Conservation (phyloP, 2,888 invertebrate genomes). For the Callimorpha dominula region DNA sequence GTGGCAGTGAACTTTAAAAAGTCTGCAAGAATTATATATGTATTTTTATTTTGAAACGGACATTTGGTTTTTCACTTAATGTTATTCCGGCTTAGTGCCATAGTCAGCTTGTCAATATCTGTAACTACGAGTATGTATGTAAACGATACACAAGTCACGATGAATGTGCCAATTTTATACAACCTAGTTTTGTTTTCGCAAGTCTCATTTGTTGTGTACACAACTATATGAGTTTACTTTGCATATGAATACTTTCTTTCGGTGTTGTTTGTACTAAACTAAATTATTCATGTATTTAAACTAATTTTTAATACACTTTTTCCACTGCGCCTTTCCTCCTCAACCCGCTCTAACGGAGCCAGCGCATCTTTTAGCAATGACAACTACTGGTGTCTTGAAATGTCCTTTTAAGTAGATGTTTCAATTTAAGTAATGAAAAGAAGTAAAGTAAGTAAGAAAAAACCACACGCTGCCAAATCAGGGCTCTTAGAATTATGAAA, state of each 20-base stretch:
- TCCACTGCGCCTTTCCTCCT: too few relatives aligned
- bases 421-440: too few relatives aligned
- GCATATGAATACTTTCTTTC: background rate
- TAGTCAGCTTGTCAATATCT: conserved; percentile 16
- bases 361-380: too few relatives aligned
- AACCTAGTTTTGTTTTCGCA: background rate
- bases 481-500: too few relatives aligned
- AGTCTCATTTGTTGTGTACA: background rate
- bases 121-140: conserved; percentile 6
- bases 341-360: too few relatives aligned
- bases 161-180: conserved; percentile 27
- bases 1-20: conserved; percentile 43
- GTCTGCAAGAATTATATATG: conserved; percentile 9
- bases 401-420: too few relatives aligned
- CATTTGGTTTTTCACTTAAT: conserved; percentile 18
- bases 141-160: conserved; percentile 13
- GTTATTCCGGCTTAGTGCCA: conserved; percentile 40
- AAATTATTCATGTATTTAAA: too few relatives aligned
- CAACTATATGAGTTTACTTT: background rate
- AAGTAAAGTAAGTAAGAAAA: too few relatives aligned
- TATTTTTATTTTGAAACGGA: conserved; percentile 31
- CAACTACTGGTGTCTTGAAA: too few relatives aligned
- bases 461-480: too few relatives aligned
- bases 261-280: background rate
- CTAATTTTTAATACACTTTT: too few relatives aligned